Percentiles rank a stretch among this genome's conserved stretches.
Conservation (phyloP, 2,888 invertebrate species). For the Myopa testacea region DNA sequence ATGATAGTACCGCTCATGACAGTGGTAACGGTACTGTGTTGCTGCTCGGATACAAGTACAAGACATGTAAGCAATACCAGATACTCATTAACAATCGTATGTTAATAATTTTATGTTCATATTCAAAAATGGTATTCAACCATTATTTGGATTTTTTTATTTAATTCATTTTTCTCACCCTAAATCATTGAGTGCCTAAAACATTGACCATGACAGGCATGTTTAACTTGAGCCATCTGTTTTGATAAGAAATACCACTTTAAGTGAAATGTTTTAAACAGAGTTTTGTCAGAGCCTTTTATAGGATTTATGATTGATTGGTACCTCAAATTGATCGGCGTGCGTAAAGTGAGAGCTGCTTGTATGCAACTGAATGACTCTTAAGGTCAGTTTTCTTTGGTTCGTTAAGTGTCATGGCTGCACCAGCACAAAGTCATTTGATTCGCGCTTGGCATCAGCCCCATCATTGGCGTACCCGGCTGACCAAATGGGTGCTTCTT, state of each 20-base stretch:
- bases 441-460: background rate
- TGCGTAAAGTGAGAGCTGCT: background rate
- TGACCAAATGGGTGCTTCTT: conserved; percentile 23
- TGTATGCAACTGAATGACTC: background rate
- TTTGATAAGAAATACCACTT: no score
- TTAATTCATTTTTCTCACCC: no score
- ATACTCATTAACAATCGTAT: no score
- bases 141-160: no score
- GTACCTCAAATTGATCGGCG: background rate
- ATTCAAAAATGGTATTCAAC: no score
- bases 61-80: conserved; percentile 54
- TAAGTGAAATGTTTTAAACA: no score
- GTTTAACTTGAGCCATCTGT: no score
- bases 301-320: background rate
- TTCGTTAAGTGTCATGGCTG: background rate
- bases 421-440: background rate
- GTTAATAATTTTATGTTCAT: no score
- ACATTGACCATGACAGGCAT: no score
- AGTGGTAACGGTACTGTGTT: conserved; percentile 53
- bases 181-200: no score
- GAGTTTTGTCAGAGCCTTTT: background rate
- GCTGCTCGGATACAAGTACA: conserved; percentile 55
- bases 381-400: background rate
- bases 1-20: conserved; percentile 50
- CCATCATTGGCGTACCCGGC: background rate